Percentiles rank a stretch among this genome's conserved stretches.
Conservation (phyloP, 2,797 vertebrate genomes). For the Pseudochirops corinnae region DNA sequence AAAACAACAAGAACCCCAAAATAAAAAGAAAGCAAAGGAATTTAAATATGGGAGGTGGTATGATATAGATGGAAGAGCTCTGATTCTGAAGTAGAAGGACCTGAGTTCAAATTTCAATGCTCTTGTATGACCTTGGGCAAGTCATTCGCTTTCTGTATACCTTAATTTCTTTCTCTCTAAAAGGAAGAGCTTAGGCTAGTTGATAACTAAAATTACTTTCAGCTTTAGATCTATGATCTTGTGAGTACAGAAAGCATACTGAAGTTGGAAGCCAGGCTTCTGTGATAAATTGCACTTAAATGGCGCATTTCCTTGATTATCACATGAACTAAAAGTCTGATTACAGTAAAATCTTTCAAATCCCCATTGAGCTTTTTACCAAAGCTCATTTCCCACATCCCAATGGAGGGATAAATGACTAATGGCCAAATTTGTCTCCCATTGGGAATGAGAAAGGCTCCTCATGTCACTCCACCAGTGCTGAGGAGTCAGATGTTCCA, state of each 20-base stretch:
- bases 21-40: background rate
- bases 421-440: background rate
- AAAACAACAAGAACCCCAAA: background rate
- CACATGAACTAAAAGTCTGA: conserved; percentile 39
- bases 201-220: background rate
- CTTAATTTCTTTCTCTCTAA: background rate
- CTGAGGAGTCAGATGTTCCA: background rate
- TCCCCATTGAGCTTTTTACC: background rate
- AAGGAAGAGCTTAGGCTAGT: background rate
- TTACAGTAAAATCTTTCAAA: conserved; percentile 39
- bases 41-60: background rate
- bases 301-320: conserved; percentile 14
- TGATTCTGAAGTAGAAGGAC: too few relatives aligned
- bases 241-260: background rate
- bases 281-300: conserved; percentile 5
- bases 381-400: conserved; percentile 22
- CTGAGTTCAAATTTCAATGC: background rate
- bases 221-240: background rate
- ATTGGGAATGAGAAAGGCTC: conserved; percentile 9
- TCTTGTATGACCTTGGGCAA: background rate
- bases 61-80: background rate
- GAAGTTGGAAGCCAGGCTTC: conserved; percentile 38
- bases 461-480: background rate
- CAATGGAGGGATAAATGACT: background rate
- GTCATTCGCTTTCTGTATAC: background rate